Evolutionary conservation across 2,113 vertebrate species (phyloP), one percentile per base, ranked within the genome.

Genomic region (Scytalopus superciliaris): DNA sequence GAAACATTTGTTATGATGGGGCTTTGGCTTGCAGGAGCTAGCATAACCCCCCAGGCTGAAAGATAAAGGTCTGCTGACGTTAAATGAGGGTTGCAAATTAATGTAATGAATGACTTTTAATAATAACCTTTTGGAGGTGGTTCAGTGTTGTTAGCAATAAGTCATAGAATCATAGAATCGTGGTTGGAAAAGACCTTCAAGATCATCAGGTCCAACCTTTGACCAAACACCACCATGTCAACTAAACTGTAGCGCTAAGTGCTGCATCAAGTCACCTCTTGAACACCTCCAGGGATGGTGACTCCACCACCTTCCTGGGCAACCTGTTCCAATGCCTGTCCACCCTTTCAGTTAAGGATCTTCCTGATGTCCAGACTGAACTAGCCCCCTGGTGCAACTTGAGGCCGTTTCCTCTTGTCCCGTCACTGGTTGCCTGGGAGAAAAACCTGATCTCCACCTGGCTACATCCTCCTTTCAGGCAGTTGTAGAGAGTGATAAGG

Each of bases 51-150:
- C 50, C 25, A 62, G 92, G 96, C 93, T 95, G 80, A 90, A 78
- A 96, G 96, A 97, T 97, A 96, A 97, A 95, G 79, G 94, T 96
- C 90, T 92, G 94, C 83, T 96, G 96, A 95, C 83, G 90, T 96
- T 94, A 95, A 90, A 90, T 79, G 86, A 89, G 49, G 86, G 40
- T 69, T 96, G 92, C 69, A 95, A 96, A 96, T 96, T 95, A 95
- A 78, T 76, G 69, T 93, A 96, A 96, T 95, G 88, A 94, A 95
- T 93, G 92, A 95, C 80, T 92, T 93, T 95, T 94, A 96, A 97
- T 96, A 95, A 96, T 47, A 93, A 88, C 45, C 64, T 90, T 89
- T 90, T 64, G 80, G 86, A 90, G 80, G 28, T 79, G 40, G 44
- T 73, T 92, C 45, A 27, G 69, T 89, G 69, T 60, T 94, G 66